A percentile compares a stretch with the other conserved stretches of the same genome.
phyloP scores from a whole-genome alignment of 2,888 invertebrate species.

The Pachycephus smyrnensis region DNA sequence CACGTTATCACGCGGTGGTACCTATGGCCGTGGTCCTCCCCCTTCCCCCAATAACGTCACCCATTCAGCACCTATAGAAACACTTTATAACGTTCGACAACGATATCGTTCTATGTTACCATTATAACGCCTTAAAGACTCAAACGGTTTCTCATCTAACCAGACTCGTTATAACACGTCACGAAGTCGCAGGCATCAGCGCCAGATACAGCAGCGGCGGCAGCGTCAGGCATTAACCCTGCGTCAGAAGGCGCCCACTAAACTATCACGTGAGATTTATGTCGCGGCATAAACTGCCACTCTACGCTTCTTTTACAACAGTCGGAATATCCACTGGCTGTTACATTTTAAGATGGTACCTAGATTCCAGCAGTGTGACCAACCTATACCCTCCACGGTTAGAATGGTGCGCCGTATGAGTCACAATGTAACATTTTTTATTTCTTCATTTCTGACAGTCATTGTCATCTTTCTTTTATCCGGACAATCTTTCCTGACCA shows the following conservation, averaged over 20 bases:
- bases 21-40: not conserved
- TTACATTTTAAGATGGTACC: slow-evolving; percentile 11
- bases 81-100: slow-evolving; percentile 7
- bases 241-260: slow-evolving; percentile 10
- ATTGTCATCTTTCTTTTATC: too few species aligned
- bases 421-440: too few species aligned
- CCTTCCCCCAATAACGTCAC: too few species aligned
- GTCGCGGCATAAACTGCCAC: slow-evolving; percentile 17
- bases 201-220: not conserved
- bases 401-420: too few species aligned
- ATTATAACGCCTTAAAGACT: not conserved
- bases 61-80: too few species aligned
- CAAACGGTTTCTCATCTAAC: not conserved
- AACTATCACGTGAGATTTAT: slow-evolving; percentile 21
- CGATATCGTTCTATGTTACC: not conserved
- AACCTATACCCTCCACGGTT: too few species aligned
- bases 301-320: slow-evolving; percentile 10
- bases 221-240: slow-evolving; percentile 16
- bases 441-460: too few species aligned
- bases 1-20: slow-evolving; percentile 10
- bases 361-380: too few species aligned
- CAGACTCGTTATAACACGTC: not conserved
- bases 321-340: slow-evolving; percentile 9
- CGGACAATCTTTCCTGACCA: too few species aligned
- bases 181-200: too few species aligned